Conservation (phyloP, 2,888 invertebrate genomes). For the Caenorhabditis auriculariae region DNA sequence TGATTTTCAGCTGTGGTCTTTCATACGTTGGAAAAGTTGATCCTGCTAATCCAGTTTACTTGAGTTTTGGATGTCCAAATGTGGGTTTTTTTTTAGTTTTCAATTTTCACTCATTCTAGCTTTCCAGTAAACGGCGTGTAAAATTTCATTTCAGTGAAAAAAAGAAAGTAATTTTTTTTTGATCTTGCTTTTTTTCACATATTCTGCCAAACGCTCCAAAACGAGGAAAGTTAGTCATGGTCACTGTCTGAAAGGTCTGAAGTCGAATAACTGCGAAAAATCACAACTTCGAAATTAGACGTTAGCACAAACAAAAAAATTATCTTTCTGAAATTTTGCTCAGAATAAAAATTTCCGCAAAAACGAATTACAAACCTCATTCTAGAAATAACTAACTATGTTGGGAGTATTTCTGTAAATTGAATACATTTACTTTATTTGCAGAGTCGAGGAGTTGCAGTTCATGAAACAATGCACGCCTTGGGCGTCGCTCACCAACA, state of each 20-base stretch:
- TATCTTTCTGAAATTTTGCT: no score
- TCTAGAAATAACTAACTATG: no score
- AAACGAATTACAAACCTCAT: not conserved
- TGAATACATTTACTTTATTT: no score
- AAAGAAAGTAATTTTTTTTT: no score
- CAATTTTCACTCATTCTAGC: not conserved
- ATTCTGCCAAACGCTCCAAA: no score
- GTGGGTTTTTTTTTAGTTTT: conserved; percentile 29
- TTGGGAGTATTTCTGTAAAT: no score
- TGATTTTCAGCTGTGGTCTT: conserved; percentile 54
- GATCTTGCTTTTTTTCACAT: no score
- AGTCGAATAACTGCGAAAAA: not conserved
- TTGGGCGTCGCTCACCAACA: conserved; percentile 60
- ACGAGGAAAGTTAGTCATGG: not conserved
- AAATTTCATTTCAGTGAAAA: no score
- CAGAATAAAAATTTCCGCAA: no score
- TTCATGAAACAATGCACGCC: conserved; percentile 54
- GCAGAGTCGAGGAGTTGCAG: conserved; percentile 27
- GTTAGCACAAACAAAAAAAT: no score
- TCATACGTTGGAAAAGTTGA: conserved; percentile 56
- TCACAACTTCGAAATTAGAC: not conserved
- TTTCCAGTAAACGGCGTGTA: no score
- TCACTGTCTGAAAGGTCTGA: not conserved
- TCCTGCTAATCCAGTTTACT: conserved; percentile 57
- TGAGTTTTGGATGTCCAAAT: conserved; percentile 56